Evolutionary conservation across 2,888 invertebrate genomes (phyloP).

Genomic region (Amaurobius ferox): DNA sequence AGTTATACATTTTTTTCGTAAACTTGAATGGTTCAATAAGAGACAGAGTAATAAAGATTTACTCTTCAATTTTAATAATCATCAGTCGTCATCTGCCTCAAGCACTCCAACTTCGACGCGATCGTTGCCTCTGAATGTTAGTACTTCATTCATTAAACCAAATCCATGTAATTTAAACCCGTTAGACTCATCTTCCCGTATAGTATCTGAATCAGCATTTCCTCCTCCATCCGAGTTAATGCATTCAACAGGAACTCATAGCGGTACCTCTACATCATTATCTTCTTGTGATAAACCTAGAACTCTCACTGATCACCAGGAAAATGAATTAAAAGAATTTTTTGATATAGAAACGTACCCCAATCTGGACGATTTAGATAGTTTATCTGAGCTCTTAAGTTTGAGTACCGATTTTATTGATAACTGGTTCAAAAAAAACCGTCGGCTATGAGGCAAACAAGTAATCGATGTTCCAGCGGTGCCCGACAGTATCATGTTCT

Average conservation of each 20-base stretch:
- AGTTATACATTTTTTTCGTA: constrained; percentile 99
- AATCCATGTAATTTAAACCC: constrained; percentile 47
- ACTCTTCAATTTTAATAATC: constrained; percentile 99
- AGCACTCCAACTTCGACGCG: constrained; percentile 44
- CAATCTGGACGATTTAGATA: too few relatives aligned
- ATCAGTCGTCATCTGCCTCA: constrained; percentile 83
- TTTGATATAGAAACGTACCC: too few relatives aligned
- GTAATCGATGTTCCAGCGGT: too few relatives aligned
- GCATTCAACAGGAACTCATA: constrained; percentile 70
- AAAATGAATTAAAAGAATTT: too few relatives aligned
- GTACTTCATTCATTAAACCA: constrained; percentile 56
- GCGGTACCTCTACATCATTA: constrained; percentile 65
- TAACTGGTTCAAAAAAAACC: too few relatives aligned
- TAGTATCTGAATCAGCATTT: constrained; percentile 59
- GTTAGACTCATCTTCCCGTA: constrained; percentile 32
- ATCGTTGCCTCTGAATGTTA: constrained; percentile 57
- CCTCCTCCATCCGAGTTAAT: constrained; percentile 68
- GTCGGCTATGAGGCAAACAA: too few relatives aligned
- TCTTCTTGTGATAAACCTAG: too few relatives aligned
- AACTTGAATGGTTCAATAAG: constrained; percentile 98
- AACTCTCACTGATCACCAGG: too few relatives aligned
- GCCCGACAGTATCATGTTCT: too few relatives aligned
- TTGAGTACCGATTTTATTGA: too few relatives aligned
- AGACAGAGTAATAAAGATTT: constrained; percentile 99
- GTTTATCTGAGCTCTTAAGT: too few relatives aligned